phyloP scores from a whole-genome alignment of 1,140 invertebrate genomes.

The Eriocheir sinensis region DNA sequence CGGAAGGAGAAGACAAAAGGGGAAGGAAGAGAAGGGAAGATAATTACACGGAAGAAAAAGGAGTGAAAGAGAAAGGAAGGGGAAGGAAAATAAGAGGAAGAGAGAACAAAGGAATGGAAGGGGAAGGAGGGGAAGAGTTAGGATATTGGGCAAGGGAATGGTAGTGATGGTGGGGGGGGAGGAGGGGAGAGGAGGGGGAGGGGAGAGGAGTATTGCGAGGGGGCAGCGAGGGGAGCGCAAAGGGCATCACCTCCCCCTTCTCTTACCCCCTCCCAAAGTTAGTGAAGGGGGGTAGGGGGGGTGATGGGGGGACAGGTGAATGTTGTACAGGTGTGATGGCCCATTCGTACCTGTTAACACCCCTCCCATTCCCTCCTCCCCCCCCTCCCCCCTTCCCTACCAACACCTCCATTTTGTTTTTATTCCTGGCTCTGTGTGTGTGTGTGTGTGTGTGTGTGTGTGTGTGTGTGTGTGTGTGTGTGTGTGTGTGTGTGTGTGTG shows the following conservation, averaged over 20 bases:
- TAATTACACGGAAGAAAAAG: not conserved
- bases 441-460: conserved; percentile 59
- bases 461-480: conserved; percentile 32
- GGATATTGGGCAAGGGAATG: not conserved
- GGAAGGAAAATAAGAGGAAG: not conserved
- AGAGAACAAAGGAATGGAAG: not conserved
- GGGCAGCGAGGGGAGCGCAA: no score
- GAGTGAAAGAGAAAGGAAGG: not conserved
- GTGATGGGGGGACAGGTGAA: not conserved
- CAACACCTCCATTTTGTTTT: not conserved
- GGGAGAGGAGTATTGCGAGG: no score
- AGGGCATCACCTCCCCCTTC: no score
- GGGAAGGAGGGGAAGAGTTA: not conserved
- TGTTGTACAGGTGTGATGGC: not conserved
- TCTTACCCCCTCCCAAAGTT: no score
- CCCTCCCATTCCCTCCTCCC: not conserved
- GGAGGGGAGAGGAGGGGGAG: not conserved
- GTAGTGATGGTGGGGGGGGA: not conserved
- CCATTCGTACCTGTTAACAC: not conserved
- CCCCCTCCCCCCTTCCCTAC: not conserved
- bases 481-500: not conserved
- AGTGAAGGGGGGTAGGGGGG: no score
- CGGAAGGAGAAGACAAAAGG: not conserved
- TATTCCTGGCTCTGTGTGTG: not conserved
- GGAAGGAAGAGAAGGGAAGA: not conserved